These are phyloP conservation scores for Melolontha melolontha DNA, from an alignment of 2,888 invertebrate species.

Conservation along the genomic window DNA sequence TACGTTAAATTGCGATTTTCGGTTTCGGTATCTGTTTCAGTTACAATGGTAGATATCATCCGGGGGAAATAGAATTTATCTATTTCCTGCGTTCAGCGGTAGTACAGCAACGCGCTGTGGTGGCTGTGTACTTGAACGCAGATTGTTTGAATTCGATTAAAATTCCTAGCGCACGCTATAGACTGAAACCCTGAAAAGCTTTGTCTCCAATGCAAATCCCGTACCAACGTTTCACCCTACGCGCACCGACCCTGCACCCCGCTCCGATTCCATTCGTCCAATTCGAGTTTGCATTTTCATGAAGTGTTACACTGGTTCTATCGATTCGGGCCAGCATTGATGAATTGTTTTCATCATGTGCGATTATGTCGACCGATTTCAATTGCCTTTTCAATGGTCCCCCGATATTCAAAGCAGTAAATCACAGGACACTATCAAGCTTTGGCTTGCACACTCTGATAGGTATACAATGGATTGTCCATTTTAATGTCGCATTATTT, in stretches of 20 bases:
- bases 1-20: conserved; percentile 29
- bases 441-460: conserved; percentile 53
- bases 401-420: conserved; percentile 59
- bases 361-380: conserved; percentile 66
- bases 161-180: conserved; percentile 63
- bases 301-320: conserved; percentile 56
- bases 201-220: conserved; percentile 45
- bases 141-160: conserved; percentile 66
- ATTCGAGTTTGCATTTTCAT: conserved; percentile 61
- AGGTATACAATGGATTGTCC: conserved; percentile 52
- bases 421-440: conserved; percentile 64
- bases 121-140: conserved; percentile 56
- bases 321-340: conserved; percentile 62
- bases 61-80: conserved; percentile 62
- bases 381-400: conserved; percentile 67
- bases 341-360: conserved; percentile 68
- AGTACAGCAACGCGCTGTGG: conserved; percentile 1
- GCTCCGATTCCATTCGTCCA: conserved; percentile 47
- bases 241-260: conserved; percentile 8
- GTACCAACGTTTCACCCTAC: conserved; percentile 53
- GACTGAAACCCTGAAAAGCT: conserved; percentile 50
- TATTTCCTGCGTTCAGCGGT: conserved; percentile 57
- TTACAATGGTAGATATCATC: conserved; percentile 28
- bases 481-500: conserved; percentile 45
- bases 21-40: conserved; percentile 2